Conservation (phyloP, 1,140 invertebrate species). For the Bombus confusus region DNA sequence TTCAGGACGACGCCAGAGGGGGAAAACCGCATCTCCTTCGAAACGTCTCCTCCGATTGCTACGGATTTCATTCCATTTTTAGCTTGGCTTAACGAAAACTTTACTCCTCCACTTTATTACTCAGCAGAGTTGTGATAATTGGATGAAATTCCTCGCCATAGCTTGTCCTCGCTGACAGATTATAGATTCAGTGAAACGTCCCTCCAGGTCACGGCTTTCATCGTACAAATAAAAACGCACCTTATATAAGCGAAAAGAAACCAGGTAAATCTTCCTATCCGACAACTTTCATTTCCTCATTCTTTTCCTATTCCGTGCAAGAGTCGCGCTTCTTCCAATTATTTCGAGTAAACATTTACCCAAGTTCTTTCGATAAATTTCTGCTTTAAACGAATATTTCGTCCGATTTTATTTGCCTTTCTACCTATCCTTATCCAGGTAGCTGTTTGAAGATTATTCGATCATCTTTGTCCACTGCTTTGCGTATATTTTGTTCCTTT, state of each 20-base stretch:
- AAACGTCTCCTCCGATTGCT: conserved; percentile 38
- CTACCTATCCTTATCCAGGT: too few relatives aligned
- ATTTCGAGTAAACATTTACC: too few relatives aligned
- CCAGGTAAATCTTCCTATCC: neutral
- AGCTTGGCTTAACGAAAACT: conserved; percentile 32
- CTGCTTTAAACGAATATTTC: too few relatives aligned
- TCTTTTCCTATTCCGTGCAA: too few relatives aligned
- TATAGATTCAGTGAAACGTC: conserved; percentile 24
- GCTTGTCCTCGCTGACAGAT: conserved; percentile 3
- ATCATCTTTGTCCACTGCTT: too few relatives aligned
- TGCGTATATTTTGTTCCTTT: too few relatives aligned
- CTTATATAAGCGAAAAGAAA: neutral
- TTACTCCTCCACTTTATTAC: conserved; percentile 21
- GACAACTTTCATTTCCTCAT: neutral
- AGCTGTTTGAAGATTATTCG: too few relatives aligned
- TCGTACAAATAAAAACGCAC: conserved; percentile 9
- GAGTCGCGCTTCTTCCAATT: neutral
- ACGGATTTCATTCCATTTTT: conserved; percentile 36
- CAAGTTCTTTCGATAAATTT: neutral
- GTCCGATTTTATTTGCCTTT: too few relatives aligned
- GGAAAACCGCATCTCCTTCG: conserved; percentile 31
- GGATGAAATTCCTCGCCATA: neutral
- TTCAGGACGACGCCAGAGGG: conserved; percentile 7
- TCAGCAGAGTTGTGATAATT: conserved; percentile 20
- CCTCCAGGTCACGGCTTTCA: neutral